Evolutionary conservation across 1,140 invertebrate genomes (phyloP).

Genomic region (Meloidogyne exigua): DNA sequence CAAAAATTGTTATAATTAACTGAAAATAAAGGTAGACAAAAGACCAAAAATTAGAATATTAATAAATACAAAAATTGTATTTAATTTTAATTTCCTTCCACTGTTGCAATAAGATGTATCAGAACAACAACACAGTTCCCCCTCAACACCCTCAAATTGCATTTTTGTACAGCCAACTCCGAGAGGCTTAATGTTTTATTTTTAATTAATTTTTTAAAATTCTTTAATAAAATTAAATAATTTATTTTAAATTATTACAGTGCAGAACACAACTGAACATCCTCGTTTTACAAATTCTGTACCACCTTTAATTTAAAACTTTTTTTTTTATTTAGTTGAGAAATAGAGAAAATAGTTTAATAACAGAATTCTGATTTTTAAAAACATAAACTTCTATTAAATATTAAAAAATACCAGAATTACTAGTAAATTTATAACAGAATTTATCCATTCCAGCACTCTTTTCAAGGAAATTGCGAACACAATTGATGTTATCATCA

Average conservation of each 20-base stretch:
- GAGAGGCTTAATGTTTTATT: slow-evolving; percentile 22
- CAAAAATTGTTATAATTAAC: no score
- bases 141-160: slow-evolving; percentile 28
- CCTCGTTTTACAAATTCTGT: slow-evolving; percentile 22
- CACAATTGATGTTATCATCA: slow-evolving; percentile 19
- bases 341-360: no score
- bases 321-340: no score
- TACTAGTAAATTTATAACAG: slow-evolving; percentile 26
- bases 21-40: no score
- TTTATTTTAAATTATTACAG: no score
- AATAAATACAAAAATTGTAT: neutral
- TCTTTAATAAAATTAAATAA: no score
- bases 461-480: slow-evolving; percentile 13
- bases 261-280: slow-evolving; percentile 23
- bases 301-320: neutral
- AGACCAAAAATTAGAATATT: neutral
- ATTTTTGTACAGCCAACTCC: slow-evolving; percentile 24
- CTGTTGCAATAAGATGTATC: slow-evolving; percentile 29
- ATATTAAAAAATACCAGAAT: neutral
- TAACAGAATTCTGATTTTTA: neutral
- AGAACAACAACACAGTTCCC: slow-evolving; percentile 32
- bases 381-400: neutral
- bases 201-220: neutral
- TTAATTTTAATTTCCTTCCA: neutral
- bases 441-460: slow-evolving; percentile 21